These are phyloP conservation scores for Hanleya hanleyi DNA, from an alignment of 2,888 invertebrate genomes.

Conservation along the genomic window DNA sequence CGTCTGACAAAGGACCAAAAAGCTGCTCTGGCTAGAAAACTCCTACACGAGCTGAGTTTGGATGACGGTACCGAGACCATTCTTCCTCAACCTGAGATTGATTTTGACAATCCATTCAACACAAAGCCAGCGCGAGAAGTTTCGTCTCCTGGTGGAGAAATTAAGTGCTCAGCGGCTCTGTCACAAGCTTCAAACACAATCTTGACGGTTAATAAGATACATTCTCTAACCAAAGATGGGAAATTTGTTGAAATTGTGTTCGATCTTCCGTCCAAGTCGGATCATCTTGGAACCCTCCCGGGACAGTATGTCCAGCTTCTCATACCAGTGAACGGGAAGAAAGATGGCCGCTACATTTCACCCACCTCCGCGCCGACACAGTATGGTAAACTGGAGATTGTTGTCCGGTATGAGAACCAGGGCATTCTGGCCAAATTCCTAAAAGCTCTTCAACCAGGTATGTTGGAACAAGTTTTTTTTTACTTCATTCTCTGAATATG, in stretches of 20 bases:
- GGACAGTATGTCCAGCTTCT: constrained; percentile 8
- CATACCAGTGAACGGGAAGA: background rate
- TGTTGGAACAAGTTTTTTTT: no score
- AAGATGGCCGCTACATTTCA: background rate
- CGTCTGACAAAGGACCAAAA: no score
- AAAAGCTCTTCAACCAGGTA: background rate
- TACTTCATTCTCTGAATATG: no score
- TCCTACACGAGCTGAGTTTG: no score
- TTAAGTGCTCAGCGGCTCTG: background rate
- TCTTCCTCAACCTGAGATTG: no score
- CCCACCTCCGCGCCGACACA: background rate
- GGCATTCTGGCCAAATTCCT: background rate
- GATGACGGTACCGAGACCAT: no score
- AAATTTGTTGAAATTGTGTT: background rate
- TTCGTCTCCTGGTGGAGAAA: background rate
- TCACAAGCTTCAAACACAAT: background rate
- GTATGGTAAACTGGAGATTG: background rate
- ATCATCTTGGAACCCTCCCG: background rate
- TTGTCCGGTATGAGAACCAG: background rate
- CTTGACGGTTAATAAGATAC: background rate
- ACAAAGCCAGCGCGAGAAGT: background rate
- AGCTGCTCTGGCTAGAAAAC: no score
- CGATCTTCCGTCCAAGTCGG: background rate
- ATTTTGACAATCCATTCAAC: no score
- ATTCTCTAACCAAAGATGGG: background rate